Base-by-base conservation (phyloP, 2,797 vertebrate genomes). In the Myripristis jacobus region DNA sequence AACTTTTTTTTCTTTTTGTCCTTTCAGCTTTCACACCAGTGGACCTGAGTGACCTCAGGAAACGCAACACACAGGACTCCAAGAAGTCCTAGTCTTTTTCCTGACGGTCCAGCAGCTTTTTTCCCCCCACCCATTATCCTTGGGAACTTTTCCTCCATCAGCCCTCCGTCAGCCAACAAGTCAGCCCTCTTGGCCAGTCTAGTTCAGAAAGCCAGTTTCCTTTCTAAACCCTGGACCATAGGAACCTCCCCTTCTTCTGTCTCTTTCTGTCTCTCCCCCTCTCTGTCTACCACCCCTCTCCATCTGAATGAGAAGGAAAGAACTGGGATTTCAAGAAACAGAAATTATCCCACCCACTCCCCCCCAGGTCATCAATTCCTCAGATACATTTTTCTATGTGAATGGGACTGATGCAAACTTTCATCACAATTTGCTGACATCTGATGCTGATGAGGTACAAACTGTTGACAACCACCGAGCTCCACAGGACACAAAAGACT, bases 1-100 rank as follows among this genome's bases (percentile, higher is more conserved):
- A 59, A 78, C 60, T 24, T 43, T 41, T 54, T 12, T 80, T 50
- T 54, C 9, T 77, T 36, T 80, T 34, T 62, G 31, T 9, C 80
- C 4, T 69, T 75, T 29, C 92, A 99, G 98, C 96, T 73, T 99
- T 99, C 84, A 98, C 96, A 83, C 98, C 97, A 58, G 94, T 98
- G 41, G 98, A 99, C 93, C 94, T 99, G 93, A 97, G 95, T 12
- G 98, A 98, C 84, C 93, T 99, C 91, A 98, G 96, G 91, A 96
- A 96, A 86, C 95, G 96, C 88, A 97, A 92, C 92, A 94, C 95
- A 95, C 97, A 97, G 89, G 97, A 98, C 66, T 85, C 95, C 60
- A 98, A 98, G 93, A 99, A 98, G 93, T 98, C 97, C 88, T 99
- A 98, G 95, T 94, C 79, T 79, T 87, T 86, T 60, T 43, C 24